Percentiles rank a stretch among this genome's conserved stretches.
Conservation (phyloP, 1,140 invertebrate species). For the Sycophila sp. region DNA sequence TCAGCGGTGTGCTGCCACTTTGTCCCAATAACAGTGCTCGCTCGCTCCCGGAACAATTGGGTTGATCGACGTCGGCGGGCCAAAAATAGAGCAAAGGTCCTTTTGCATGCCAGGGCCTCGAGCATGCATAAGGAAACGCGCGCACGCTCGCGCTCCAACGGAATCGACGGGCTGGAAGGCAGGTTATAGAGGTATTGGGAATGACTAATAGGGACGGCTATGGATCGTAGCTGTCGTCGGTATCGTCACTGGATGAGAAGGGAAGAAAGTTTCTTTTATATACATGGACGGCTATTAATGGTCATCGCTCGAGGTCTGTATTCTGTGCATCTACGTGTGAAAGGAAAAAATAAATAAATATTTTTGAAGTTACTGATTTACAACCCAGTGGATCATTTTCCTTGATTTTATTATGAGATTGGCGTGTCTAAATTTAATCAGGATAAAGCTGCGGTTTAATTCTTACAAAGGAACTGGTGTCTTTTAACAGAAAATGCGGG, state of each 20-base stretch:
- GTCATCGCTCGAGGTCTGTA: background rate
- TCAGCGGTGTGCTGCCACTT: background rate
- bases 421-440: no score
- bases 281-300: background rate
- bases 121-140: background rate
- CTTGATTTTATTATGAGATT: no score
- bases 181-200: no score
- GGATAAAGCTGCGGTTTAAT: no score
- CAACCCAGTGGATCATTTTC: no score
- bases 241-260: background rate
- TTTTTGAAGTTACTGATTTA: no score
- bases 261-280: background rate
- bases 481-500: no score
- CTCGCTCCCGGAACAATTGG: background rate
- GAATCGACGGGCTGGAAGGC: no score
- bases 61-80: background rate
- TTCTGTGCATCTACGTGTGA: background rate
- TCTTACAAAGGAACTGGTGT: no score
- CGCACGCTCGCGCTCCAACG: background rate
- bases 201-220: no score
- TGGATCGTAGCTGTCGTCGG: background rate
- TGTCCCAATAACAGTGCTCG: background rate
- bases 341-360: no score
- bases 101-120: background rate
- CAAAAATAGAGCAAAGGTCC: background rate